Evolutionary conservation across 2,888 invertebrate genomes (phyloP).

Genomic region (Silvanus unidentatus): DNA sequence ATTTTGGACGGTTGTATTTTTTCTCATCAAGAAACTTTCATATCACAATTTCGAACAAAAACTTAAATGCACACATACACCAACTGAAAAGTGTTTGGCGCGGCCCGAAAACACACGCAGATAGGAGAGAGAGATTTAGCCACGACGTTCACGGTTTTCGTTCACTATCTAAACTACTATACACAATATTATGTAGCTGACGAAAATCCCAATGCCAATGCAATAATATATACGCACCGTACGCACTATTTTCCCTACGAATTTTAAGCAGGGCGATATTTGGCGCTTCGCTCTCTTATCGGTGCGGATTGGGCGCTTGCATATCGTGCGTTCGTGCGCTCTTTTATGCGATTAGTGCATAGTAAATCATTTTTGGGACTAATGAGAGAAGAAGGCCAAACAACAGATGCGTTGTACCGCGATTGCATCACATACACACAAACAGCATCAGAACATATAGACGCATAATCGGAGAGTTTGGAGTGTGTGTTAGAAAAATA

Average conservation of each 20-base stretch:
- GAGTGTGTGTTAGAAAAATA: conserved; percentile 19
- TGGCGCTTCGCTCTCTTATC: too few species aligned
- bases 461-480: background rate
- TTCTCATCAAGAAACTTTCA: too few species aligned
- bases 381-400: conserved; percentile 6
- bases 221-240: conserved; percentile 28
- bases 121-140: conserved; percentile 7
- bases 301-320: too few species aligned
- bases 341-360: too few species aligned
- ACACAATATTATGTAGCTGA: too few species aligned
- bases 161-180: conserved; percentile 20
- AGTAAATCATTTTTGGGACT: too few species aligned
- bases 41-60: too few species aligned
- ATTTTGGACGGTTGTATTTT: too few species aligned
- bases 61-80: too few species aligned
- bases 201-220: conserved; percentile 20
- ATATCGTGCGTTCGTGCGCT: too few species aligned
- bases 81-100: background rate
- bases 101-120: too few species aligned
- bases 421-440: conserved; percentile 2
- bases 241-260: conserved; percentile 15
- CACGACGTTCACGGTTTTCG: conserved; percentile 10
- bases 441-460: too few species aligned
- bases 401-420: conserved; percentile 8
- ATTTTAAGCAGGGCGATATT: background rate